These are phyloP conservation scores for Oryzias celebensis DNA, from an alignment of 2,113 vertebrate genomes.

Conservation along the genomic window DNA sequence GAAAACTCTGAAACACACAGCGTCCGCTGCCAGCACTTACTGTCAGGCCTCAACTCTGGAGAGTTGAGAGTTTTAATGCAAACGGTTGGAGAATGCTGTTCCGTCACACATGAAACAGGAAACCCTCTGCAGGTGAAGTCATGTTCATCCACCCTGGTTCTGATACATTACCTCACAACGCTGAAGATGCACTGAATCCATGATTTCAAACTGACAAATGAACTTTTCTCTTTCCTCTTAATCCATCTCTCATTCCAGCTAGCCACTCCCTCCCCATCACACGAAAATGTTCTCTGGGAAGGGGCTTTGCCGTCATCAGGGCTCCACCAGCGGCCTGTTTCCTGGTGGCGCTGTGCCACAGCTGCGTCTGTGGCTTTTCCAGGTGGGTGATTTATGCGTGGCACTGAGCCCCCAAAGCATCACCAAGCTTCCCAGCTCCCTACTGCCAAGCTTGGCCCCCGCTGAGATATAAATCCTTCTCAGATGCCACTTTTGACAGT, in stretches of 20 bases:
- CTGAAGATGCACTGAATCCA: slow-evolving; percentile 8
- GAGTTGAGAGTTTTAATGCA: slow-evolving; percentile 34
- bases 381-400: slow-evolving; percentile 73
- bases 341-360: slow-evolving; percentile 44
- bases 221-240: neutral
- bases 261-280: neutral
- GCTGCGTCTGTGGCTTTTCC: slow-evolving; percentile 55
- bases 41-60: slow-evolving; percentile 25
- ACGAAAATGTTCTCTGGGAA: slow-evolving; percentile 1
- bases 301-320: slow-evolving; percentile 46
- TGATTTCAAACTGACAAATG: no score
- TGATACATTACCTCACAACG: slow-evolving; percentile 3
- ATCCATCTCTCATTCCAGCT: neutral
- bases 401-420: slow-evolving; percentile 51
- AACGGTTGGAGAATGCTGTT: slow-evolving; percentile 13
- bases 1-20: slow-evolving; percentile 33
- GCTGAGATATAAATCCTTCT: slow-evolving; percentile 61
- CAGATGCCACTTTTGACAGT: slow-evolving; percentile 16
- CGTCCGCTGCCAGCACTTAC: slow-evolving; percentile 35
- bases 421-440: slow-evolving; percentile 50
- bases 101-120: slow-evolving; percentile 8
- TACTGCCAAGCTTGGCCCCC: slow-evolving; percentile 61
- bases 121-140: slow-evolving; percentile 23
- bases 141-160: slow-evolving; percentile 16
- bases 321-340: slow-evolving; percentile 34